These are phyloP conservation scores for Alexandromys fortis DNA, from an alignment of 2,113 vertebrate species.

Conservation along the genomic window DNA sequence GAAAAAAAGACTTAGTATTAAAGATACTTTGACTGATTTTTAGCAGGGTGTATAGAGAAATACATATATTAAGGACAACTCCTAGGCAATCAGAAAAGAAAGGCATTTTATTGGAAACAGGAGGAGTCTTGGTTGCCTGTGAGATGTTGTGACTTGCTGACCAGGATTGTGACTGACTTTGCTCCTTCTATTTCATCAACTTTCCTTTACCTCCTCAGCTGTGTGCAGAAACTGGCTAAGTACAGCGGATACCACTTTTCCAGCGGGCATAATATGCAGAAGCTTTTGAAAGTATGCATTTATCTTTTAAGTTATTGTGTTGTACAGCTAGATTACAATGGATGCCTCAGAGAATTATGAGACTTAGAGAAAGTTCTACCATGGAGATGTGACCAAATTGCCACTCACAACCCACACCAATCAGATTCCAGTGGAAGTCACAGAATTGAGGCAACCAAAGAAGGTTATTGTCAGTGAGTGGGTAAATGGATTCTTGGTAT, in stretches of 20 bases:
- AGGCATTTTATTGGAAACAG: neutral
- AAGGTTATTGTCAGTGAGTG: neutral
- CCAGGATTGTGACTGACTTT: accelerated
- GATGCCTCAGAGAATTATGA: neutral
- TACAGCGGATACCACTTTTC: neutral
- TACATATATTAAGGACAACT: neutral
- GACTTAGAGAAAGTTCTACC: neutral
- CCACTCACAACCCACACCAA: no score
- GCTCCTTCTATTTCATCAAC: accelerated
- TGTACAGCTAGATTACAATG: neutral
- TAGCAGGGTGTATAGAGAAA: neutral
- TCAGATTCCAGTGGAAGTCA: neutral
- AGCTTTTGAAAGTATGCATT: neutral
- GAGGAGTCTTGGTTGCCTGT: neutral
- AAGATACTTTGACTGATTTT: no score
- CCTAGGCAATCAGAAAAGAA: neutral
- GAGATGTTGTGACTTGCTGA: neutral
- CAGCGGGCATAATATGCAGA: neutral
- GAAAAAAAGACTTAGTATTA: neutral
- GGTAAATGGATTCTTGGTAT: neutral
- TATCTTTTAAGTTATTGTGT: no score
- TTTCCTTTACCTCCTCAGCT: neutral
- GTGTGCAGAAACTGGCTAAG: no score
- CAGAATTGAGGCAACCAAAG: neutral
- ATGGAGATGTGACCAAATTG: accelerated